These are phyloP conservation scores for Drosophila bocqueti DNA, from an alignment of 1,140 invertebrate genomes.

Conservation along the genomic window DNA sequence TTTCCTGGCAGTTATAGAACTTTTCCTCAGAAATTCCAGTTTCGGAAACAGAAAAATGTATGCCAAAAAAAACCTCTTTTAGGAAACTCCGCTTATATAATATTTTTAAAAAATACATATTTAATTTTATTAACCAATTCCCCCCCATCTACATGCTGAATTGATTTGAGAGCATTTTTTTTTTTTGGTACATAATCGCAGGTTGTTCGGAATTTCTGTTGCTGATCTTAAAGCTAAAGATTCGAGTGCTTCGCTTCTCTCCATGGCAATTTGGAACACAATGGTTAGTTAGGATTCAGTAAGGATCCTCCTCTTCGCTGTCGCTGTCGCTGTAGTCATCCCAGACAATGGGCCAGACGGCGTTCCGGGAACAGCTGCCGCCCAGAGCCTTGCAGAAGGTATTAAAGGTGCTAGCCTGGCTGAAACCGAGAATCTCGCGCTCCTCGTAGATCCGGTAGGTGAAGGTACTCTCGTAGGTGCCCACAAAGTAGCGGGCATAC, in stretches of 20 bases:
- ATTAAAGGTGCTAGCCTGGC: constrained; percentile 94
- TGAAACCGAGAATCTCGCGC: constrained; percentile 96
- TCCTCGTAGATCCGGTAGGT: constrained; percentile 98
- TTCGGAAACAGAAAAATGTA: too few species aligned
- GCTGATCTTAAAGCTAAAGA: constrained; percentile 28
- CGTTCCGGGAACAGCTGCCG: constrained; percentile 84
- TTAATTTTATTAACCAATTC: constrained; percentile 4
- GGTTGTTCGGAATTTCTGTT: constrained; percentile 40
- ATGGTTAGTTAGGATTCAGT: constrained; percentile 24
- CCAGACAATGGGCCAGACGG: constrained; percentile 86
- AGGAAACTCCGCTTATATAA: too few species aligned
- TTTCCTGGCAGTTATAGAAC: too few species aligned
- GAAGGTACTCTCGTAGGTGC: constrained; percentile 97
- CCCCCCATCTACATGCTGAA: not conserved
- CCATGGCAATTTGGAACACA: constrained; percentile 12
- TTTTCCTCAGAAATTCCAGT: not conserved
- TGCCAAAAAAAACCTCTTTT: not conserved
- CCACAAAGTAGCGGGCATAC: constrained; percentile 93
- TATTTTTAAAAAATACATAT: constrained; percentile 3
- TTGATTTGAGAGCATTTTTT: not conserved
- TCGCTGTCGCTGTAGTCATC: constrained; percentile 48
- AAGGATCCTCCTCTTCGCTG: constrained; percentile 11
- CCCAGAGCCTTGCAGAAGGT: constrained; percentile 89
- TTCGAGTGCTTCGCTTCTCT: constrained; percentile 14
- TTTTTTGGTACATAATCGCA: constrained; percentile 47